A percentile compares a stretch with the other conserved stretches of the same genome.
Evolutionary conservation across 2,888 invertebrate species (phyloP).

Genomic region (Dascillus cervinus): DNA sequence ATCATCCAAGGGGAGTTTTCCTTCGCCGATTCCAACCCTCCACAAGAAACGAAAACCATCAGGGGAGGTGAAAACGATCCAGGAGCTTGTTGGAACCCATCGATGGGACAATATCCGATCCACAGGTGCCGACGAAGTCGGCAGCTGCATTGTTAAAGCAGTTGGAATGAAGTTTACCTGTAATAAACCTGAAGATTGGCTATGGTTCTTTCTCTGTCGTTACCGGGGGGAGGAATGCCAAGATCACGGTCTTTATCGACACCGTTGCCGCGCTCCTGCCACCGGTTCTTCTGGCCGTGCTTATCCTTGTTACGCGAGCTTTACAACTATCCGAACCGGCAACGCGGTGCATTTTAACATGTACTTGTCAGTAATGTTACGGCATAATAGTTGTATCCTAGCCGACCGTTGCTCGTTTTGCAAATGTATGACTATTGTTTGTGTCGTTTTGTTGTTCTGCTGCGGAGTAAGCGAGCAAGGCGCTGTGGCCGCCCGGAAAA

Average conservation of each 20-base stretch:
- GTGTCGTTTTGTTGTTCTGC: not conserved
- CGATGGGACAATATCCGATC: no score
- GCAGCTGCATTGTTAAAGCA: constrained; percentile 1
- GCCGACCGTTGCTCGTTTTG: constrained; percentile 19
- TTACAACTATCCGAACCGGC: constrained; percentile 20
- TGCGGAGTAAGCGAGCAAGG: not conserved
- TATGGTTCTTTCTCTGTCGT: constrained; percentile 18
- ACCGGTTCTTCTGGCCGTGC: constrained; percentile 24
- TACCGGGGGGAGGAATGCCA: constrained; percentile 32
- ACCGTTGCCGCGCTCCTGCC: constrained; percentile 25
- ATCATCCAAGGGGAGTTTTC: no score
- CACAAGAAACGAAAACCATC: no score
- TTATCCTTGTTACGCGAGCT: constrained; percentile 17
- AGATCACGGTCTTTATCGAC: constrained; percentile 35
- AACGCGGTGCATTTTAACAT: constrained; percentile 18
- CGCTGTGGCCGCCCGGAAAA: not conserved
- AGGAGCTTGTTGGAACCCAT: no score
- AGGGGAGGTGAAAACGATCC: no score
- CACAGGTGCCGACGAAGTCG: no score
- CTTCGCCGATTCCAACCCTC: no score
- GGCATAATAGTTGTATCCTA: constrained; percentile 27
- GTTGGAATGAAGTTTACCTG: constrained; percentile 22
- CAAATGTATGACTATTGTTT: constrained; percentile 12
- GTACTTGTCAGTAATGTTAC: constrained; percentile 23
- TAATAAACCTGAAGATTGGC: constrained; percentile 22